A percentile compares a stretch with the other conserved stretches of the same genome.
Evolutionary conservation across 1,140 invertebrate species (phyloP).

Genomic region (Drosophila neocordata): DNA sequence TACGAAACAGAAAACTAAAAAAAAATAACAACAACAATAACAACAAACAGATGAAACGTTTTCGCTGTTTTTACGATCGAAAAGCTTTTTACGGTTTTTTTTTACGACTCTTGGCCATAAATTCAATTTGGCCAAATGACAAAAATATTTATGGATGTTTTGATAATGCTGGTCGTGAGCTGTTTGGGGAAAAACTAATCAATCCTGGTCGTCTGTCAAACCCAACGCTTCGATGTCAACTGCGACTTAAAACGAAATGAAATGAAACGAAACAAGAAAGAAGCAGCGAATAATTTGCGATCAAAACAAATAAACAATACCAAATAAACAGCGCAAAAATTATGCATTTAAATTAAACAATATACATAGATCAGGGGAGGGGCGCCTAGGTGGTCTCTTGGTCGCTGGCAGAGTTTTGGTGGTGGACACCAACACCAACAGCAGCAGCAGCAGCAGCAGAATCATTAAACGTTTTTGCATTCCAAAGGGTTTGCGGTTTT

Average conservation of each 20-base stretch:
- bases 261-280: too few relatives aligned
- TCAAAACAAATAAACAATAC: constrained; percentile 51
- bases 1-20: constrained; percentile 55
- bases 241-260: constrained; percentile 57
- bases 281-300: constrained; percentile 59
- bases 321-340: constrained; percentile 48
- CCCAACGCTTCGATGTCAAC: constrained; percentile 16
- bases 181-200: constrained; percentile 61
- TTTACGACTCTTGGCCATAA: constrained; percentile 74
- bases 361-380: constrained; percentile 15
- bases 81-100: constrained; percentile 60
- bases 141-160: constrained; percentile 80
- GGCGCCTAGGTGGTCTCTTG: constrained; percentile 56
- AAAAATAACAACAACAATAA: constrained; percentile 19
- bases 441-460: not conserved
- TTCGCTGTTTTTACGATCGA: constrained; percentile 68
- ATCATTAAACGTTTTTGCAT: constrained; percentile 20
- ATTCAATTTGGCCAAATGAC: constrained; percentile 61
- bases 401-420: not conserved
- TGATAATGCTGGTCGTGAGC: constrained; percentile 63
- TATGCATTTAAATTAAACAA: constrained; percentile 64
- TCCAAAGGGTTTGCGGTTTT: constrained; percentile 53
- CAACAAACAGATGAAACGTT: constrained; percentile 32
- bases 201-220: constrained; percentile 34
- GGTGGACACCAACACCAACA: too few relatives aligned